Evolutionary conservation across 1,140 invertebrate species (phyloP).

Genomic region (Sinonovacula constricta): DNA sequence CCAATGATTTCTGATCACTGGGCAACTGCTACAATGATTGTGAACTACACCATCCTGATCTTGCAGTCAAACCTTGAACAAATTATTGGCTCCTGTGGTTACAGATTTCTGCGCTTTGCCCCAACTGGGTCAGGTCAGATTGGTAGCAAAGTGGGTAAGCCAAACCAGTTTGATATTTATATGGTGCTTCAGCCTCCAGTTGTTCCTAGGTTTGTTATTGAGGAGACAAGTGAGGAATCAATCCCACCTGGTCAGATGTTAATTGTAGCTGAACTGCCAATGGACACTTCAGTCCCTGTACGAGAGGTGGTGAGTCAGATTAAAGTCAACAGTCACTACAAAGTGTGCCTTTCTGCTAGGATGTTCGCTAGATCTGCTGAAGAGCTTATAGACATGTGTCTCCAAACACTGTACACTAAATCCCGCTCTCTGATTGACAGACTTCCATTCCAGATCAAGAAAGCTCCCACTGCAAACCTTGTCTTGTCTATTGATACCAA

Average conservation of each 20-base stretch:
- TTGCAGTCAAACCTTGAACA: constrained; percentile 61
- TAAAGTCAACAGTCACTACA: constrained; percentile 25
- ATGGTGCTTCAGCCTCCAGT: constrained; percentile 60
- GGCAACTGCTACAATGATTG: constrained; percentile 58
- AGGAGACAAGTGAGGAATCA: constrained; percentile 48
- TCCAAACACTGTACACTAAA: constrained; percentile 63
- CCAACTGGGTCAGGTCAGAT: constrained; percentile 61
- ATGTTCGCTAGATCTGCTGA: constrained; percentile 50
- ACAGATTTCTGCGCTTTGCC: constrained; percentile 60
- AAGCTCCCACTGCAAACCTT: constrained; percentile 54
- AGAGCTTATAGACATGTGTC: constrained; percentile 58
- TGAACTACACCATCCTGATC: constrained; percentile 64
- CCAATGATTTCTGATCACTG: constrained; percentile 53
- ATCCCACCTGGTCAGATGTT: constrained; percentile 66
- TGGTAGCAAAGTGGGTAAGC: constrained; percentile 57
- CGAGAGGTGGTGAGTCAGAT: constrained; percentile 19
- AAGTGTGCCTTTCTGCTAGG: constrained; percentile 55
- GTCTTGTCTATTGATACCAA: constrained; percentile 63
- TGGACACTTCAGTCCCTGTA: constrained; percentile 9
- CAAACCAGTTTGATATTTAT: constrained; percentile 64
- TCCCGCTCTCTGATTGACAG: constrained; percentile 61
- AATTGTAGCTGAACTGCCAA: constrained; percentile 47
- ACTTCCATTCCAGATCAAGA: constrained; percentile 66
- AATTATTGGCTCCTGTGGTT: constrained; percentile 15
- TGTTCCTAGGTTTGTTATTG: constrained; percentile 45